These are phyloP conservation scores for Nyctalus aviator DNA, from an alignment of 2,797 vertebrate species.

Conservation along the genomic window DNA sequence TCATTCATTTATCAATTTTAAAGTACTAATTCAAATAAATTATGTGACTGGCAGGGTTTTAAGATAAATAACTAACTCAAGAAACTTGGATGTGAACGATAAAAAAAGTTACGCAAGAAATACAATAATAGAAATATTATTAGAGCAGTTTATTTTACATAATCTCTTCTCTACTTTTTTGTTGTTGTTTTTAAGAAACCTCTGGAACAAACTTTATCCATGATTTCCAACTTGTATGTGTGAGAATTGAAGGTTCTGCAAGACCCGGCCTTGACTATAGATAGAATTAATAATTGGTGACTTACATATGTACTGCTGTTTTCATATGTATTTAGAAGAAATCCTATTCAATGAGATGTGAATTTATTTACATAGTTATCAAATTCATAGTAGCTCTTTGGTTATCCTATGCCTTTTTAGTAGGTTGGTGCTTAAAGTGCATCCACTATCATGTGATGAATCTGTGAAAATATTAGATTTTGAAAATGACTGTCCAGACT, in stretches of 20 bases:
- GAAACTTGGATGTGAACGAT: conserved; percentile 14
- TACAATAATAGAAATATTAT: conserved; percentile 35
- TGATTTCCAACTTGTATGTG: neutral
- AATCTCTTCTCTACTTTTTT: neutral
- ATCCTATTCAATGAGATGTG: neutral
- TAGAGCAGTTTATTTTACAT: neutral
- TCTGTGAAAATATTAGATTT: neutral
- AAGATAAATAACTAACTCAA: neutral
- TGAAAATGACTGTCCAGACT: conserved; percentile 15
- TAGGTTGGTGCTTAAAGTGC: neutral
- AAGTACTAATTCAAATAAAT: conserved; percentile 8
- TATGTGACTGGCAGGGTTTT: neutral
- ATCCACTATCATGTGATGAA: neutral
- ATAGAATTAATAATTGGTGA: neutral
- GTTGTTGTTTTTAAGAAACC: neutral
- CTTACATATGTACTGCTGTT: neutral
- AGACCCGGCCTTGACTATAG: neutral
- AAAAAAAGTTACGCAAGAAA: neutral
- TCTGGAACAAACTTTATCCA: neutral
- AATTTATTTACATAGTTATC: neutral
- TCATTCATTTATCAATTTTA: conserved; percentile 36
- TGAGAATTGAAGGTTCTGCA: neutral
- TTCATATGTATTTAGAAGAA: neutral
- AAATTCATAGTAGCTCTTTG: conserved; percentile 1
- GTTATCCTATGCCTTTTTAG: neutral